Evolutionary conservation across 1,140 invertebrate genomes (phyloP).

Genomic region (Drosophila suzukii): DNA sequence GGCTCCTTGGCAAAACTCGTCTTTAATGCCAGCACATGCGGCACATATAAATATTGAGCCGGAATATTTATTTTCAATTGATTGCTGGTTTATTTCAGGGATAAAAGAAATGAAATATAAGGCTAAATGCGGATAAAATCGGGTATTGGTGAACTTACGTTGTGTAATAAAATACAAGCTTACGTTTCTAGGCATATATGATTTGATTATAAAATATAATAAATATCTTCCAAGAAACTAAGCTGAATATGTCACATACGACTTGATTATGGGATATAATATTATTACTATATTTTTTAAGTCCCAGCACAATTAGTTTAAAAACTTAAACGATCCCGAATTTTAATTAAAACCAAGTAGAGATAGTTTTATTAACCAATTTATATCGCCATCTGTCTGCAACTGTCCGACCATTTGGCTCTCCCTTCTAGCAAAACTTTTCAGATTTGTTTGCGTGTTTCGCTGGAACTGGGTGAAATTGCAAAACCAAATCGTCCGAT

Average conservation of each 20-base stretch:
- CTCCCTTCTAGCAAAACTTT: constrained; percentile 13
- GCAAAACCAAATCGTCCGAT: constrained; percentile 16
- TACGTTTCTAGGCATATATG: not conserved
- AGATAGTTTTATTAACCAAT: constrained; percentile 14
- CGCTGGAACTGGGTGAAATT: constrained; percentile 19
- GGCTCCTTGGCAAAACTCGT: constrained; percentile 65
- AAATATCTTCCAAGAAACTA: no score
- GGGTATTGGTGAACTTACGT: constrained; percentile 10
- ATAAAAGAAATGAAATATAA: not conserved
- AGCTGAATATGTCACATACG: no score
- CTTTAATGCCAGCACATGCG: constrained; percentile 75
- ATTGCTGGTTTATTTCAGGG: constrained; percentile 12
- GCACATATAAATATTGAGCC: constrained; percentile 55
- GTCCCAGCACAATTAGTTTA: not conserved
- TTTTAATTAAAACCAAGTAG: not conserved
- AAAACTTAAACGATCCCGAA: not conserved
- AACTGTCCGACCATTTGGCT: constrained; percentile 13
- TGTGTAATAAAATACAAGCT: not conserved
- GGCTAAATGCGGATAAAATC: constrained; percentile 10
- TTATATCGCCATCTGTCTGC: constrained; percentile 22
- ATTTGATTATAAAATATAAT: not conserved
- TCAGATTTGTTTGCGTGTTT: constrained; percentile 27
- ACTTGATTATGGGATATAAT: no score
- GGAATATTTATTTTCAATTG: constrained; percentile 65
- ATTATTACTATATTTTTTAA: not conserved